Conservation (phyloP, 2,797 vertebrate species). For the Glossophaga mutica region DNA sequence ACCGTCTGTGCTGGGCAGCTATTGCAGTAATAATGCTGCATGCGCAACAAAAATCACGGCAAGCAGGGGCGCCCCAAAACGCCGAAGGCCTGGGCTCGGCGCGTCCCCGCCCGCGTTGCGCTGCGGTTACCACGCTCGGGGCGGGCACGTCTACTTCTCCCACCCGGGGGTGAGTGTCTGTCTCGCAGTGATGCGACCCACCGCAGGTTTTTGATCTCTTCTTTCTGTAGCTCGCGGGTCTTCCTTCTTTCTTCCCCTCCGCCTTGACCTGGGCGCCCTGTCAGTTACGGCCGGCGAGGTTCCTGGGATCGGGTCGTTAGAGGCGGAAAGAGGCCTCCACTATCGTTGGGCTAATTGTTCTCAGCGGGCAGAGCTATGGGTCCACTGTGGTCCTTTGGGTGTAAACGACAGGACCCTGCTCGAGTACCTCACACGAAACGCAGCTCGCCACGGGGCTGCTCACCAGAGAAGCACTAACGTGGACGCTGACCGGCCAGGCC, state of each 20-base stretch:
- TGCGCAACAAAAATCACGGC: background rate
- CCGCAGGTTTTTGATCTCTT: background rate
- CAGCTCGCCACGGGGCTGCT: background rate
- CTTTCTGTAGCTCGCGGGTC: background rate
- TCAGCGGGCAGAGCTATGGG: background rate
- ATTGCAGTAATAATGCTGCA: fast-evolving
- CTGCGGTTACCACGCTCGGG: fast-evolving
- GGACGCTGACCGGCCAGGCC: background rate
- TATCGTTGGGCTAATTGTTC: background rate
- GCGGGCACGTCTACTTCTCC: background rate
- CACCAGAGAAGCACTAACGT: background rate
- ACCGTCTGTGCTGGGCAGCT: background rate
- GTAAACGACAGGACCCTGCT: background rate
- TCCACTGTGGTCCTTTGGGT: background rate
- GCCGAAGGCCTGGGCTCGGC: too few relatives aligned
- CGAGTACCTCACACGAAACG: background rate
- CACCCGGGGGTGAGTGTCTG: background rate
- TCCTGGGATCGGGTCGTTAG: background rate
- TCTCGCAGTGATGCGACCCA: background rate
- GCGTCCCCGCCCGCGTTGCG: too few relatives aligned
- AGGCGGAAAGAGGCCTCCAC: background rate
- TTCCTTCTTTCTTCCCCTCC: background rate
- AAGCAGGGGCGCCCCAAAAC: too few relatives aligned
- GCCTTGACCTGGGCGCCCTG: background rate
- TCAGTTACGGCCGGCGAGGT: background rate